Base-by-base conservation (phyloP, 2,888 invertebrate genomes). In the Hipparchia sbordonii region DNA sequence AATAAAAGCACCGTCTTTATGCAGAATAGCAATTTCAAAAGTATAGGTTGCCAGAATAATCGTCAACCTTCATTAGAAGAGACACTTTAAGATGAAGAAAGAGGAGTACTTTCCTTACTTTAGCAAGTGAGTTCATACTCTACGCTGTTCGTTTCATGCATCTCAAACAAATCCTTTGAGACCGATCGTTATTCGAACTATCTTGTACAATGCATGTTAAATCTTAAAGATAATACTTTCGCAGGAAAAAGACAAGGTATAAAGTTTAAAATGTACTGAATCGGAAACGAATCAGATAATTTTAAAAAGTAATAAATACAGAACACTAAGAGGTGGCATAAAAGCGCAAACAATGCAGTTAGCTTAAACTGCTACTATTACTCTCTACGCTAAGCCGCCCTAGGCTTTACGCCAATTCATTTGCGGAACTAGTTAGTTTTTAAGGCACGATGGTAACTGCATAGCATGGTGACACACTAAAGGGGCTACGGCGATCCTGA, bases 371-470 rank as follows among this genome's bases (percentile, higher is more conserved):
- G 39, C 59, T 39, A 39, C 59, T 60, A 60, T 60, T 60, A 60
- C 10, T 9, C 48, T 51, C 65, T 66, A n/a, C 23, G 39, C 23
- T 54, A 67, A 56, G 66, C 45, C 12, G n/a, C n/a, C 56, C 12
- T 52, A 54, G 66, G 56, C 54, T 67, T 67, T 7, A 39, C 46
- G 65, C 12, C n/a, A 67, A 54, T 67, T 67, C 54, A 67, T 67
- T 67, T 56, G 45, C 45, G 56, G 13, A 67, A 8, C 56, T 56
- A 56, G 23, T 60, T 60, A 60, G 39, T 39, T 63, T 62, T 48
- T n/a, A 62, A 56, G 23, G 57, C 23, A 23, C 57, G 13, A 56
- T 7, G 56, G 56, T n/a, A 8, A 8, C 57, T 7, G 3, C 23
- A 6, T 8, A 13, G 7, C 48, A 48, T 6, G 48, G 8, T 5